Evolutionary conservation across 2,797 vertebrate species (phyloP), one percentile per base, ranked within the genome.

Genomic region (Phylloscopus collybita): DNA sequence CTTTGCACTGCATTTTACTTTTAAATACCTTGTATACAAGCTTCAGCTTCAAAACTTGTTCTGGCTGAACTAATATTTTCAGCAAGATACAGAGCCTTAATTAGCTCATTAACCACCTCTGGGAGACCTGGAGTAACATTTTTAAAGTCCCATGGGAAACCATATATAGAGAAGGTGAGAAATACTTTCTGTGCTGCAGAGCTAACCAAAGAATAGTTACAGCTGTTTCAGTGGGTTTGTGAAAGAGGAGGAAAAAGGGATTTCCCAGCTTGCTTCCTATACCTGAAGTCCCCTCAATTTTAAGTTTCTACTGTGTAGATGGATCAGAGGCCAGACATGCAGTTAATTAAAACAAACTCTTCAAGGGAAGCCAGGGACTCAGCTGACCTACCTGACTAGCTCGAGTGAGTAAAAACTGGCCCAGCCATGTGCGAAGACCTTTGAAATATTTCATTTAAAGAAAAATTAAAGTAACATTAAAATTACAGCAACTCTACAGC

Each of bases 311-410:
- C 50, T 69, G 60, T 61, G 64, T 40, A 87, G 50, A 80, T 22
- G 32, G 59, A 86, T 88, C 76, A 97, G 74, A 74, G 65, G 69
- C 50, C 49, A 91, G 81, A 71, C 65, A 91, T 54, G 42, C 32
- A 71, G 42, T 72, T 83, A 91, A 90, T 80, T 74, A 91, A 92
- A 96, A 93, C 64, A 76, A 93, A 95, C 36, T 64, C 79, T 88
- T 92, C 61, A 91, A 82, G 75, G 42, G 53, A 86, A 94, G 85
- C 51, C 56, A 92, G 13, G 56, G 56, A 89, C 30, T 85, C 54
- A 57, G 50, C 10, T 88, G 85, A 94, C 61, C 36, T 49, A 78
- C 34, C 34, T 61, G 75, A 49, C 44, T 65, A 59, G n/a, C 30
- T 11, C 11, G 2, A 94, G 86, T 81, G 51, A 62, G 66, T 76